Conservation (phyloP, 2,113 vertebrate species). For the Pollimyrus isidori region DNA sequence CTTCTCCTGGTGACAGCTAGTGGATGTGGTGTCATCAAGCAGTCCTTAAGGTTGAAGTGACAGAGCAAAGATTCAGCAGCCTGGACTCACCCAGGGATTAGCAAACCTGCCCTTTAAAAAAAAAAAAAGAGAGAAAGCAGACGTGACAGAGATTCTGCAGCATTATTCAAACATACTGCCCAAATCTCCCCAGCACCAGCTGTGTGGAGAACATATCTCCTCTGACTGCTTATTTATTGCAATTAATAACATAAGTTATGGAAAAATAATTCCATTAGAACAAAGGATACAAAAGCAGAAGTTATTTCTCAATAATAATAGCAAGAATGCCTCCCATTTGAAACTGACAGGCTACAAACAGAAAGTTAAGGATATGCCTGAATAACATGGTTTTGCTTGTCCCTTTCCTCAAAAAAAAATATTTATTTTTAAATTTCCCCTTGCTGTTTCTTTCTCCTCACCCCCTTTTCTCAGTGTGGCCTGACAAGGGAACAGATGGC, state of each 20-base stretch:
- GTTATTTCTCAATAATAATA: neutral
- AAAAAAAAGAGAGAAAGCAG: neutral
- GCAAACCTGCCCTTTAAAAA: neutral
- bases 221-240: neutral
- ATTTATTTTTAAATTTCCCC: slow-evolving; percentile 40
- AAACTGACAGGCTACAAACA: neutral
- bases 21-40: neutral
- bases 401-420: neutral
- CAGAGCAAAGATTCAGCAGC: neutral
- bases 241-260: neutral
- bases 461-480: slow-evolving; percentile 80
- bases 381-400: neutral
- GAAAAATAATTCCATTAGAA: neutral
- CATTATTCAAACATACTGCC: neutral
- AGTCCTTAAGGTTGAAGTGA: neutral
- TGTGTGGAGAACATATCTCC: neutral
- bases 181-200: neutral
- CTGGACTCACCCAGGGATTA: too few species aligned
- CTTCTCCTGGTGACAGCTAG: slow-evolving; percentile 58
- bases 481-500: slow-evolving; percentile 99
- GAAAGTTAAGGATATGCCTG: neutral
- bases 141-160: neutral
- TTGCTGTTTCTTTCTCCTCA: slow-evolving; percentile 43
- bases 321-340: neutral
- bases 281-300: neutral